A percentile compares a stretch with the other conserved stretches of the same genome.
Conservation (phyloP, 2,113 vertebrate genomes). For the Petaurus breviceps region DNA sequence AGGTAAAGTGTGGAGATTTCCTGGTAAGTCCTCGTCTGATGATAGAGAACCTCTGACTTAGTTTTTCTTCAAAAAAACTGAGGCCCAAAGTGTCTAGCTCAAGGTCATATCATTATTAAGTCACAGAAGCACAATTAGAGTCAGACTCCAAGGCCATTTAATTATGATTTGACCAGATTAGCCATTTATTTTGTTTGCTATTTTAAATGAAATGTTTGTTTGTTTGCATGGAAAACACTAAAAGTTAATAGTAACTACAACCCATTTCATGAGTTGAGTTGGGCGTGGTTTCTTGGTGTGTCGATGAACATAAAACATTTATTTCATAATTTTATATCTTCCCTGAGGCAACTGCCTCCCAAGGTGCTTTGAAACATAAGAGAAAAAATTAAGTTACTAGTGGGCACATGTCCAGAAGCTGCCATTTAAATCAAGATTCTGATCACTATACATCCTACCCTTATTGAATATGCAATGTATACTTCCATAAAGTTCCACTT, state of each 20-base stretch:
- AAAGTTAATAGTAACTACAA: not conserved
- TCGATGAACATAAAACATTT: slow-evolving; percentile 56
- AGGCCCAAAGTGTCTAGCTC: slow-evolving; percentile 12
- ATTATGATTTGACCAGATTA: slow-evolving; percentile 32
- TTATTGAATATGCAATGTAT: not conserved
- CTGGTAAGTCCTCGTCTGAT: not conserved
- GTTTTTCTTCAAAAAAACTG: slow-evolving; percentile 24
- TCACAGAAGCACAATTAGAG: not conserved
- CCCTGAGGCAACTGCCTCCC: slow-evolving; percentile 43
- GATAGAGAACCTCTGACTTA: not conserved
- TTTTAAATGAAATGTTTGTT: slow-evolving; percentile 50
- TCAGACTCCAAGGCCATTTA: slow-evolving; percentile 2
- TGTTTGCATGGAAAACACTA: slow-evolving; percentile 14
- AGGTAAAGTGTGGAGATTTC: not conserved
- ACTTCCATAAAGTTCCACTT: not conserved
- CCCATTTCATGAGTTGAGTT: slow-evolving; percentile 45
- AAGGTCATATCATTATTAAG: not conserved
- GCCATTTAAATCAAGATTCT: slow-evolving; percentile 4
- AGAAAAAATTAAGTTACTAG: slow-evolving; percentile 30
- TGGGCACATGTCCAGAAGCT: slow-evolving; percentile 36
- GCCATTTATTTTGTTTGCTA: slow-evolving; percentile 33
- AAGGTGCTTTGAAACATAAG: slow-evolving; percentile 63
- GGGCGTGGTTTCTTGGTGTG: slow-evolving; percentile 48
- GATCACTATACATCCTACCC: not conserved
- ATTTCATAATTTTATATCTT: slow-evolving; percentile 57